Percentiles rank a stretch among this genome's conserved stretches.
Conservation (phyloP, 1,140 invertebrate species). For the Heliconius hewitsoni region DNA sequence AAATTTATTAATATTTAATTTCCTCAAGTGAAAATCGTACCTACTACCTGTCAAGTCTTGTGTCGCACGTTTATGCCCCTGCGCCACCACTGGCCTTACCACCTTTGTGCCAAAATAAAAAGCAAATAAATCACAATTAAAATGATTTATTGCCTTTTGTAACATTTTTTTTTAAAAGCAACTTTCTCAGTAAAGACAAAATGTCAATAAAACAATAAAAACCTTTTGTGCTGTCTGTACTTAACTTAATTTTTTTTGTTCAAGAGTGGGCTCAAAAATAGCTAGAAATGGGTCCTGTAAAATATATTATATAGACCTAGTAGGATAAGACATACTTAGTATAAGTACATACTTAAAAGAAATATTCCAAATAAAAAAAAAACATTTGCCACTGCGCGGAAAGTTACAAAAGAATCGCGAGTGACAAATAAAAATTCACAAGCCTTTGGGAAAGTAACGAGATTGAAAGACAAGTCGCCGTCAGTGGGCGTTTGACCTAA, state of each 20-base stretch:
- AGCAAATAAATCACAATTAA: neutral
- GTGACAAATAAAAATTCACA: neutral
- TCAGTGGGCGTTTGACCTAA: constrained; percentile 21
- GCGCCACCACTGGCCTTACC: too few species aligned
- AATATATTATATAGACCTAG: too few species aligned
- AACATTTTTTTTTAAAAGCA: neutral
- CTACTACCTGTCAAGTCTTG: too few species aligned
- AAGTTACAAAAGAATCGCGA: neutral
- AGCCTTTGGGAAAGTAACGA: neutral
- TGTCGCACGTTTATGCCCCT: too few species aligned
- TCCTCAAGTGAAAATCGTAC: too few species aligned
- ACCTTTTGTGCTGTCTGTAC: neutral
- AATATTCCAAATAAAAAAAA: neutral
- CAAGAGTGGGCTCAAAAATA: too few species aligned
- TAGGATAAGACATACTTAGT: too few species aligned
- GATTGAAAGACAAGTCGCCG: neutral
- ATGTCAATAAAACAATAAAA: neutral
- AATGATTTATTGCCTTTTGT: neutral
- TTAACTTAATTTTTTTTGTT: too few species aligned
- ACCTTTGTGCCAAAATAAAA: neutral
- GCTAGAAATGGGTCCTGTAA: too few species aligned
- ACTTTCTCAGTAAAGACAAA: neutral
- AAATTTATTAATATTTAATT: too few species aligned
- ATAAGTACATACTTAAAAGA: too few species aligned
- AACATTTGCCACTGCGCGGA: neutral